Conservation (phyloP, 2,888 invertebrate genomes). For the Cybosia mesomella region DNA sequence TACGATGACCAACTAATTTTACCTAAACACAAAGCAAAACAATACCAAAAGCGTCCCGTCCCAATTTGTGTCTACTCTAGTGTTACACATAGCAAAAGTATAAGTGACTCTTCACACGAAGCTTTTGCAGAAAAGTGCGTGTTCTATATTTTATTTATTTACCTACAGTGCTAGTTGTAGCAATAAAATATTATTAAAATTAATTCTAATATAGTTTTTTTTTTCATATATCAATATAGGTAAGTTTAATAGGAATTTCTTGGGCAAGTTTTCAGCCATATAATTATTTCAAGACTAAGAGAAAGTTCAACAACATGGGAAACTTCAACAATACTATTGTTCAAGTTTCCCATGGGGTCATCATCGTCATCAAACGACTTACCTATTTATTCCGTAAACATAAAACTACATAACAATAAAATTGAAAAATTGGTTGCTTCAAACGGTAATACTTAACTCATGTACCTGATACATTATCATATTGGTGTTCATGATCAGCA, state of each 20-base stretch:
- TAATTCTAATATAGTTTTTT: no score
- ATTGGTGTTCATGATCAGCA: no score
- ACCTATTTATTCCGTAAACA: no score
- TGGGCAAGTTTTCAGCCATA: background rate
- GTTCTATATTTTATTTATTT: background rate
- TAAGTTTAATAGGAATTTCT: background rate
- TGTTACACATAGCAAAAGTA: slow-evolving; percentile 23
- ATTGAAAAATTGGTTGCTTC: no score
- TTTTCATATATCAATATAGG: background rate
- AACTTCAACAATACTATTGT: no score
- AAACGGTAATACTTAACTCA: no score
- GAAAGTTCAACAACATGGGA: background rate
- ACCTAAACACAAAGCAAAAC: slow-evolving; percentile 53
- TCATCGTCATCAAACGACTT: no score
- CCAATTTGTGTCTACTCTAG: slow-evolving; percentile 51
- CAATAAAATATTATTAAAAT: no score
- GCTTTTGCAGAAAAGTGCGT: background rate
- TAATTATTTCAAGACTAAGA: no score
- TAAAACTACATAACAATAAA: no score
- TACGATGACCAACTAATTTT: slow-evolving; percentile 50
- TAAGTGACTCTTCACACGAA: background rate
- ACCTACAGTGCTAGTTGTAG: background rate
- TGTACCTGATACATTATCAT: no score
- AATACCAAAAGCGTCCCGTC: slow-evolving; percentile 37
- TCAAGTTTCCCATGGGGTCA: no score